Base-by-base conservation (phyloP, 1,140 invertebrate genomes). In the Drosophila virilis region DNA sequence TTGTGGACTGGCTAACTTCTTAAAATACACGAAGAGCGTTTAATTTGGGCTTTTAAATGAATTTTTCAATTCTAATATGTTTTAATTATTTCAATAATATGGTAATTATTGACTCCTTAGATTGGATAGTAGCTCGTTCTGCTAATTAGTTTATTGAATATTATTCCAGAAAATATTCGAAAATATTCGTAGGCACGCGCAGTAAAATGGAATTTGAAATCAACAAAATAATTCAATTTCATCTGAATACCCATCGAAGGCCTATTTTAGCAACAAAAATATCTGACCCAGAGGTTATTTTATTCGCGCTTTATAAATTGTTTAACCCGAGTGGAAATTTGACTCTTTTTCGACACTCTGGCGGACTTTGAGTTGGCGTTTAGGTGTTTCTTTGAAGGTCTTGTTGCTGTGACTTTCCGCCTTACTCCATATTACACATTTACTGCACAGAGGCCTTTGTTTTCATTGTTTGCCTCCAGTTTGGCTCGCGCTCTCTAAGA, bases 401-500 rank as follows among this genome's bases (percentile, higher is more conserved):
- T 74, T 74, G 10, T 74, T 67, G 65, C 58, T 55, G 40, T 35
- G 13, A 13, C 51, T 43, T 35, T 43, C 32, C 46, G 28, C 33
- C 59, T 45, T 9, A 33, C 38, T 48, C 38, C 52, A 38, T 54
- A 59, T 8, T 15, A 38, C 46, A 10, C 45, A 58, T 74, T 61
- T 73, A 51, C 57, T 43, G 32, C 13, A 10, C 10, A 4, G 6
- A 38, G 74, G 52, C 48, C 48, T 60, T 66, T 74, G 22, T 64
- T 50, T 61, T 61, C 58, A 55, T 72, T 78, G 58, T 46, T 68
- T 51, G 22, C 22, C 70, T 85, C 62, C 59, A 52, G 78, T 78
- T 80, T 59, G 9, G 13, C 13, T 33, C 37, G 50, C 40, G 42
- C 71, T 68, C 82, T 64, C 82, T 73, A 78, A 86, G 82, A 85